Evolutionary conservation across 2,113 vertebrate genomes (phyloP).

Genomic region (Aphelocoma coerulescens): DNA sequence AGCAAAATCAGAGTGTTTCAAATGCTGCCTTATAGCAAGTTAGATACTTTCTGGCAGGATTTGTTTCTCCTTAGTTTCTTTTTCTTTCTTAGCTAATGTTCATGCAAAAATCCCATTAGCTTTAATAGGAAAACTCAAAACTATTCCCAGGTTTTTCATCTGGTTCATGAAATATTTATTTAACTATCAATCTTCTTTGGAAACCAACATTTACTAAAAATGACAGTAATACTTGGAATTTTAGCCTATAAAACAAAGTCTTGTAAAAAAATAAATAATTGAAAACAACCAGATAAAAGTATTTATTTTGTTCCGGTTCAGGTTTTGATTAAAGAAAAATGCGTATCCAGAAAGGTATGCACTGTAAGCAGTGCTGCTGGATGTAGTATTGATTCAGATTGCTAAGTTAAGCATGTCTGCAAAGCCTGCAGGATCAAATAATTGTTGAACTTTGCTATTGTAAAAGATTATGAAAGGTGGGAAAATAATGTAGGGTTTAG

Average conservation of each 20-base stretch:
- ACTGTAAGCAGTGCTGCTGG: not conserved
- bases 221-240: not conserved
- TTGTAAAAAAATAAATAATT: not conserved
- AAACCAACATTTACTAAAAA: not conserved
- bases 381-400: not conserved
- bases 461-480: not conserved
- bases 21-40: not conserved
- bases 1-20: not conserved
- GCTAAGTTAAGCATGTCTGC: not conserved
- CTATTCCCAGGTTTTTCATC: not conserved
- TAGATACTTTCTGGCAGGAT: not conserved
- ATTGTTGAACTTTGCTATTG: not conserved
- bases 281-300: not conserved
- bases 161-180: not conserved
- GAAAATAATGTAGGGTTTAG: not conserved
- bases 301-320: not conserved
- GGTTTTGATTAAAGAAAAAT: not conserved
- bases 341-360: not conserved
- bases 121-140: not conserved
- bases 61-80: not conserved
- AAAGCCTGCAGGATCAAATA: not conserved
- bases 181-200: not conserved
- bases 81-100: not conserved
- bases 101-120: not conserved
- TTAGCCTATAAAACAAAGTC: not conserved